Conservation (phyloP, 2,888 invertebrate species). For the Palloptera scutellata region DNA sequence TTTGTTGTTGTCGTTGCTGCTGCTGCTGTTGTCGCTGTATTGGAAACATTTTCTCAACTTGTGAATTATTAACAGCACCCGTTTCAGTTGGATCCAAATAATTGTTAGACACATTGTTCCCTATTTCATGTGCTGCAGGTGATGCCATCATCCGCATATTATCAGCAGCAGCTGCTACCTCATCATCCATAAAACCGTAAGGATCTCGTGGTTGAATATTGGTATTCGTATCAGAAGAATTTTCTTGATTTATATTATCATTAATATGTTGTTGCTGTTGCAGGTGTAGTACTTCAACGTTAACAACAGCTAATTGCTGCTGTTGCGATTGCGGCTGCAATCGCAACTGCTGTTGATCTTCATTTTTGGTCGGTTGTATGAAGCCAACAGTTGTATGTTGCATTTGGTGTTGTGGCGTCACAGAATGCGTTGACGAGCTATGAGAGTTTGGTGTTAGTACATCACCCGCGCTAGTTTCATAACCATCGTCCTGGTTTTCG, state of each 20-base stretch:
- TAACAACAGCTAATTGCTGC: conserved; percentile 35
- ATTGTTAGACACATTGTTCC: not conserved
- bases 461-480: conserved; percentile 82
- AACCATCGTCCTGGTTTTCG: conserved; percentile 88
- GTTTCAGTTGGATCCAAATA: not conserved
- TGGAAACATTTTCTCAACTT: conserved; percentile 32
- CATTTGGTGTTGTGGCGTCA: conserved; percentile 56
- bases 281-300: conserved; percentile 17
- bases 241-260: conserved; percentile 23
- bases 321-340: conserved; percentile 25
- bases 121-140: conserved; percentile 4
- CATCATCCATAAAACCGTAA: conserved; percentile 87
- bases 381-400: conserved; percentile 41
- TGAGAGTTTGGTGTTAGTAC: conserved; percentile 63
- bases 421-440: conserved; percentile 55
- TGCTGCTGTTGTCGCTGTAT: conserved; percentile 27
- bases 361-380: conserved; percentile 41
- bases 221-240: conserved; percentile 24
- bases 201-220: conserved; percentile 70
- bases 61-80: conserved; percentile 2
- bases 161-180: conserved; percentile 55
- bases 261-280: conserved; percentile 30
- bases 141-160: conserved; percentile 51
- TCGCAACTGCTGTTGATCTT: conserved; percentile 37
- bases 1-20: conserved; percentile 25